Conservation (phyloP, 2,797 vertebrate genomes). For the Pipistrellus pygmaeus region DNA sequence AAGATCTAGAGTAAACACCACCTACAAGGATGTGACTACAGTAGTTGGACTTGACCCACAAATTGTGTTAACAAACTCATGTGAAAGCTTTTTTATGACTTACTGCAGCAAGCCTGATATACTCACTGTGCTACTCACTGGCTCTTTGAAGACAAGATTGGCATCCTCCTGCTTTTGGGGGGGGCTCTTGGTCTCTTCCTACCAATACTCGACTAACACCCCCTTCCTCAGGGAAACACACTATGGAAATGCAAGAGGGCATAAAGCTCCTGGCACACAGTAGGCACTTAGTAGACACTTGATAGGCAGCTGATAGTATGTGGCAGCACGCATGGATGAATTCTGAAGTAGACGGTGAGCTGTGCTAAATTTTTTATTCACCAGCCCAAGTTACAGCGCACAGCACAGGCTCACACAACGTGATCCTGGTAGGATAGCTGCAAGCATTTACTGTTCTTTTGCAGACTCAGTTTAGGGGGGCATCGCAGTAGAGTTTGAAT, state of each 20-base stretch:
- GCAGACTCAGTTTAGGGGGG: not conserved
- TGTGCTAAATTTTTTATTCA: not conserved
- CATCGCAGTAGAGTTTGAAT: not conserved
- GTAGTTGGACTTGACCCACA: not conserved
- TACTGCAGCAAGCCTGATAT: not conserved
- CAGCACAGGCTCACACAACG: accelerated
- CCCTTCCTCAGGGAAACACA: not conserved
- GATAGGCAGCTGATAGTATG: not conserved
- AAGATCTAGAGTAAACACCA: constrained; percentile 20
- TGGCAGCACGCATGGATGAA: not conserved
- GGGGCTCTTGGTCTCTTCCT: not conserved
- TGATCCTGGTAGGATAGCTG: not conserved
- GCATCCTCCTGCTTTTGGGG: not conserved
- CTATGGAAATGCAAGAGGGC: not conserved
- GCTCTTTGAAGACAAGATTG: not conserved
- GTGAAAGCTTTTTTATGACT: not conserved
- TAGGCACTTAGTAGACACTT: not conserved
- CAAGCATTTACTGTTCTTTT: not conserved
- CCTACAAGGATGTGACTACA: not conserved
- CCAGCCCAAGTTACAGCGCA: too few species aligned
- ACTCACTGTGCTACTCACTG: not conserved
- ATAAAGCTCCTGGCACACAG: not conserved
- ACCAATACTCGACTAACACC: not conserved
- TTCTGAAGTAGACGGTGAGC: not conserved
- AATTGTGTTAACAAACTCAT: not conserved